These are phyloP conservation scores for Bovichtus diacanthus DNA, from an alignment of 2,797 vertebrate species.

Conservation along the genomic window DNA sequence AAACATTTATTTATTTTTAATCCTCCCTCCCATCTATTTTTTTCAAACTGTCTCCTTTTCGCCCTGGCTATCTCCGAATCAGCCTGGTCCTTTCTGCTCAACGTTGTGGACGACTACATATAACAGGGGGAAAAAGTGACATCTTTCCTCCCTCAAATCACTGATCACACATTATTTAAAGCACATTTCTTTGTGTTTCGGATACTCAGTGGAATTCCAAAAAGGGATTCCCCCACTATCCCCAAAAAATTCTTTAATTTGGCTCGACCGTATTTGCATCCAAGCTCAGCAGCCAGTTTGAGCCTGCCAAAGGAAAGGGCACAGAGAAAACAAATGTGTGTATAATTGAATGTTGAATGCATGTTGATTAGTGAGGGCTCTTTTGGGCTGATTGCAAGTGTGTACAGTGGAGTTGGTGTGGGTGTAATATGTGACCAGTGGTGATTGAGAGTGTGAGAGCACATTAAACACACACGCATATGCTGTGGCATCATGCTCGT, in stretches of 20 bases:
- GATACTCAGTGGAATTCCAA: background rate
- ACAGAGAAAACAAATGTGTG: constrained; percentile 22
- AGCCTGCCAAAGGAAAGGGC: constrained; percentile 26
- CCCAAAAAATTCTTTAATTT: background rate
- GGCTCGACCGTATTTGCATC: constrained; percentile 10
- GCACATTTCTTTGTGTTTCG: background rate
- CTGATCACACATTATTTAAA: background rate
- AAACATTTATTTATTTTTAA: too few species aligned
- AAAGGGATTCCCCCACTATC: background rate
- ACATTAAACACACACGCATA: background rate
- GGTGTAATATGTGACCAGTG: constrained; percentile 25
- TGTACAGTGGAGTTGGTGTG: constrained; percentile 13
- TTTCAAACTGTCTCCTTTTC: background rate
- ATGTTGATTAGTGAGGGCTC: constrained; percentile 54
- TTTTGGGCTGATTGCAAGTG: constrained; percentile 49
- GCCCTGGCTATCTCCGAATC: background rate
- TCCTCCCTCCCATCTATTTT: background rate
- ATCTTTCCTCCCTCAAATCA: background rate
- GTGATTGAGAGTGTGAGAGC: constrained; percentile 24
- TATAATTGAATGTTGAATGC: constrained; percentile 68
- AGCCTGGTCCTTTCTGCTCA: background rate
- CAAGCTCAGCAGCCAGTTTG: constrained; percentile 16
- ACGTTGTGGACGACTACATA: background rate
- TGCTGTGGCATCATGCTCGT: background rate
- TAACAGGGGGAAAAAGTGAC: background rate